A percentile compares a stretch with the other conserved stretches of the same genome.
Conservation (phyloP, 2,888 invertebrate genomes). For the Plutella xylostella region DNA sequence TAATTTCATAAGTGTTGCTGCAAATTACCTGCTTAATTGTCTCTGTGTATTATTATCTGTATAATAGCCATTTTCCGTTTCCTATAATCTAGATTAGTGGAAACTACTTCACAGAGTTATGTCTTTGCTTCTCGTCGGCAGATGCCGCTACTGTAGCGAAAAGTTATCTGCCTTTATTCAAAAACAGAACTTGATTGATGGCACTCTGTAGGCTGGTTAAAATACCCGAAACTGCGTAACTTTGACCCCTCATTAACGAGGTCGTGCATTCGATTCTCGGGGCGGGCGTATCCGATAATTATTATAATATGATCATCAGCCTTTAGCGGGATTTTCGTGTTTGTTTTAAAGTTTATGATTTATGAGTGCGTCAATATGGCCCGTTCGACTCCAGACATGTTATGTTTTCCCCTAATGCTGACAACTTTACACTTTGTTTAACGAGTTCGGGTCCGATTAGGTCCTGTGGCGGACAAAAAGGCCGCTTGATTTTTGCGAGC, state of each 20-base stretch:
- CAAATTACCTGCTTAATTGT: conserved; percentile 26
- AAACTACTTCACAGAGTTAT: background rate
- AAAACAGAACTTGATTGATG: background rate
- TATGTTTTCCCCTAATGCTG: conserved; percentile 2
- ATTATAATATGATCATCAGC: conserved; percentile 54
- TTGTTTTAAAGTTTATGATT: conserved; percentile 55
- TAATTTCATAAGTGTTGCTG: conserved; percentile 43
- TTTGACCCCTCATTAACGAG: conserved; percentile 22
- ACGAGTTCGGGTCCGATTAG: conserved; percentile 3
- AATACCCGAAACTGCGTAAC: conserved; percentile 12
- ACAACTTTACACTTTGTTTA: conserved; percentile 4
- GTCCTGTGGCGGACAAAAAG: background rate
- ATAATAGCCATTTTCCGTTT: conserved; percentile 16
- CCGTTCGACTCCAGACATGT: conserved; percentile 29
- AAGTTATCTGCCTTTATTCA: background rate
- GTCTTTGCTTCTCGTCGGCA: background rate
- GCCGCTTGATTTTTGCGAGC: background rate
- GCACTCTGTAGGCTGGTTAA: background rate
- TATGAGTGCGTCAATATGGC: conserved; percentile 38
- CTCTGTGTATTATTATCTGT: conserved; percentile 6
- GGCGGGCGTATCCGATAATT: conserved; percentile 44
- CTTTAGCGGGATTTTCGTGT: conserved; percentile 39
- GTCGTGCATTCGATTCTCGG: conserved; percentile 30
- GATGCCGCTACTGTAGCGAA: background rate
- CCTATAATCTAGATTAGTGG: conserved; percentile 15